phyloP scores from a whole-genome alignment of 2,113 vertebrate species.

The Sminthopsis crassicaudata region DNA sequence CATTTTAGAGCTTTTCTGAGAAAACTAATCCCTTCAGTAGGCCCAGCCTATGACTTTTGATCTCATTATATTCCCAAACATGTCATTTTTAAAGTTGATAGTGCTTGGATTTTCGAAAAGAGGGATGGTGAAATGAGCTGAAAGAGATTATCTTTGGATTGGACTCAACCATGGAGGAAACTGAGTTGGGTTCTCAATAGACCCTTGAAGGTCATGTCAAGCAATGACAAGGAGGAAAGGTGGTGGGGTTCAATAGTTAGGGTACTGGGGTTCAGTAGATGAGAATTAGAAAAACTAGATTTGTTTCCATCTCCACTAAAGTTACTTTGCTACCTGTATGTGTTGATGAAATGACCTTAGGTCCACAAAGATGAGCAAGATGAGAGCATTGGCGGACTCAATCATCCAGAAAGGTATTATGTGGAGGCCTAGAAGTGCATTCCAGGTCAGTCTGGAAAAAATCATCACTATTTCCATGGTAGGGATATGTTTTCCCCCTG shows the following conservation, averaged over 20 bases:
- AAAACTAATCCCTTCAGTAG: background rate
- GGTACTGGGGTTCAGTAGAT: background rate
- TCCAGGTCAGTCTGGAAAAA: background rate
- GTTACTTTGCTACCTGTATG: background rate
- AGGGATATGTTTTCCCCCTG: too few relatives aligned
- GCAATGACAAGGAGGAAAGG: background rate
- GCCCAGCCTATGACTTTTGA: background rate
- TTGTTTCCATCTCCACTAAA: background rate
- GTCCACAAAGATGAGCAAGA: background rate
- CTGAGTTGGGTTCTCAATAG: background rate
- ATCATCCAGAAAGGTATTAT: background rate
- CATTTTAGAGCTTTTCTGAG: slow-evolving; percentile 15
- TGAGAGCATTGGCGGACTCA: background rate
- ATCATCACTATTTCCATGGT: background rate
- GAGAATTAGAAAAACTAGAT: background rate
- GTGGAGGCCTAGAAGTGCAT: background rate
- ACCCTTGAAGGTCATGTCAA: background rate
- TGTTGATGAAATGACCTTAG: background rate
- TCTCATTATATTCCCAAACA: background rate
- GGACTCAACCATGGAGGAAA: background rate
- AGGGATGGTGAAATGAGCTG: background rate
- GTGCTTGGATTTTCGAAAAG: slow-evolving; percentile 10
- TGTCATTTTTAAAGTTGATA: background rate
- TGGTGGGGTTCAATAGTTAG: background rate
- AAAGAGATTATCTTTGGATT: background rate